Conservation (phyloP, 2,888 invertebrate species). For the Pherbina coryleti region DNA sequence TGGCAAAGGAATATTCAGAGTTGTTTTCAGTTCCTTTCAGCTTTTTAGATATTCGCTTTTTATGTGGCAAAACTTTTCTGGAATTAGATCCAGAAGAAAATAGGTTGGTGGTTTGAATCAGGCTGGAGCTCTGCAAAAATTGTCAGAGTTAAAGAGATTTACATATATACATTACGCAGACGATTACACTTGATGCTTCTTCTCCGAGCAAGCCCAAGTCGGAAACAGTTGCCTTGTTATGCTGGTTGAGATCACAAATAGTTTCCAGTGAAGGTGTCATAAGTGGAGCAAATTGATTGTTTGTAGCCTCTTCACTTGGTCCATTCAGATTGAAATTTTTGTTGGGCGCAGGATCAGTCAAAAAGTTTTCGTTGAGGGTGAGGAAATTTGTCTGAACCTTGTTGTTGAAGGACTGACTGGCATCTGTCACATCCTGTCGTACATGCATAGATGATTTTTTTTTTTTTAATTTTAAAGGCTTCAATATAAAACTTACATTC, state of each 20-base stretch:
- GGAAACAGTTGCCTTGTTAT: slow-evolving; percentile 10
- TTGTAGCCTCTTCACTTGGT: not conserved
- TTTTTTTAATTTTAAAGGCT: too few relatives aligned
- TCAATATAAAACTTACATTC: slow-evolving; percentile 17
- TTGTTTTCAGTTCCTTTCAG: slow-evolving; percentile 71
- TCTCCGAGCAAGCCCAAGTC: slow-evolving; percentile 5
- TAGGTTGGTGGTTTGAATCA: slow-evolving; percentile 9
- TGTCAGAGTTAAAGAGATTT: not conserved
- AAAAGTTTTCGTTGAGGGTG: slow-evolving; percentile 18
- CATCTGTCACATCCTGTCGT: slow-evolving; percentile 3
- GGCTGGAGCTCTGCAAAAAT: slow-evolving; percentile 14
- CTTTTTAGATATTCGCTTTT: slow-evolving; percentile 86
- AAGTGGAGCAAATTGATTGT: slow-evolving; percentile 5
- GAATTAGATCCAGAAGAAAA: slow-evolving; percentile 47
- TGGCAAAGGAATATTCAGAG: slow-evolving; percentile 44
- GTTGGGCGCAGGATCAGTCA: not conserved
- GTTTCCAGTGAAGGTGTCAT: slow-evolving; percentile 4
- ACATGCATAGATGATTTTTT: too few relatives aligned
- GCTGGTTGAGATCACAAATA: slow-evolving; percentile 21
- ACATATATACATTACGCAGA: not conserved
- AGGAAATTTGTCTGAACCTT: slow-evolving; percentile 14
- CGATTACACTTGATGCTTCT: slow-evolving; percentile 14
- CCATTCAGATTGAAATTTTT: not conserved
- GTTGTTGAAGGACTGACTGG: slow-evolving; percentile 12
- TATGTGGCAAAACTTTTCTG: slow-evolving; percentile 84